Evolutionary conservation across 2,113 vertebrate species (phyloP), one percentile per base, ranked within the genome.

Genomic region (Centrocercus urophasianus): DNA sequence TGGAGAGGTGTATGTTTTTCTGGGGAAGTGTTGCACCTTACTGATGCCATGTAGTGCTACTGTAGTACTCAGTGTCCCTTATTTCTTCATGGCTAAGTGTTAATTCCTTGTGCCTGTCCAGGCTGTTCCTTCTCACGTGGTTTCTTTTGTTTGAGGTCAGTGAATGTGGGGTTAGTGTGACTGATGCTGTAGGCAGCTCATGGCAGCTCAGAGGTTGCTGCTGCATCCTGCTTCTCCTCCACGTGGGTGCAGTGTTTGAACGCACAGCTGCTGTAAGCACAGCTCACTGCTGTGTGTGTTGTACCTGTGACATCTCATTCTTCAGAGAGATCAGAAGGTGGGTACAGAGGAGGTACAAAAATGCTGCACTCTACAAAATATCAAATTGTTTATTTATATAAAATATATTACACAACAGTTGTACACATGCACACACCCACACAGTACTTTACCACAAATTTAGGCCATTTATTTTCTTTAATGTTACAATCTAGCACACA

Each of bases 381-480:
- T 98, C 98, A 99, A 99, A 99, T 98, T 96, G 99, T 99, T 99
- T 98, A 97, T 99, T 99, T 98, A 97, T 98, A 98, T 97, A 98
- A 98, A 99, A 99, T 98, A 98, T 97, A 98, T 98, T 97, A 97
- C 97, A 98, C 97, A 97, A 97, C 95, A 73, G 91, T 86, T 97
- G 98, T 97, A 97, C 98, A 99, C 99, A 99, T 99, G 98, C 99
- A 98, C 98, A 98, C 98, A 96, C 98, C 98, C 98, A 99, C 98
- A 98, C 98, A 95, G 98, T 98, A 98, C 97, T 97, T 98, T 98
- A 98, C 97, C 98, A 98, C 98, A 98, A 98, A 93, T 96, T 96
- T 97, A 98, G 98, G 98, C 98, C 98, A 97, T 98, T 96, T 97
- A 96, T 93, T 97, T 97, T 95, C 97, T 93, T 97, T 93, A 94